phyloP scores from a whole-genome alignment of 2,797 vertebrate species.

The Phoeniculus purpureus region DNA sequence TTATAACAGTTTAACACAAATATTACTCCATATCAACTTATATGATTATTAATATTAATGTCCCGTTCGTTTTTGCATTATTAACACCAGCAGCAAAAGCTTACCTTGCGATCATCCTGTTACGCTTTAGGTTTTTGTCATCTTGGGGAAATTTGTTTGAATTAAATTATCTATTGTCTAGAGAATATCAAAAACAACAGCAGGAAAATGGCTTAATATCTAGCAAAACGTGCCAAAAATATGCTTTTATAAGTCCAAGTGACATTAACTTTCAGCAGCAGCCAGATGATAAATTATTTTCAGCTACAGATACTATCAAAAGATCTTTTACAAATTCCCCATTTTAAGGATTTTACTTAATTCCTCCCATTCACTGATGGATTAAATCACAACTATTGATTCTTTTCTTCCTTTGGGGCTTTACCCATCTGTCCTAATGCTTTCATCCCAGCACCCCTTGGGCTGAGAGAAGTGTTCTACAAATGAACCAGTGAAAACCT shows the following conservation, averaged over 20 bases:
- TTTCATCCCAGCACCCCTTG: constrained; percentile 81
- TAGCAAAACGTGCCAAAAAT: constrained; percentile 38
- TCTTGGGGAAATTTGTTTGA: constrained; percentile 60
- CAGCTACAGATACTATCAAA: constrained; percentile 62
- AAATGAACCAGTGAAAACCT: constrained; percentile 86
- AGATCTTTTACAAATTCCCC: constrained; percentile 78
- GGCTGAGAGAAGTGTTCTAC: constrained; percentile 84
- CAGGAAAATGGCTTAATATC: constrained; percentile 46
- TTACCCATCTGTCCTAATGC: constrained; percentile 83
- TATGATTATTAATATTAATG: constrained; percentile 69
- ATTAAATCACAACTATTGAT: constrained; percentile 82
- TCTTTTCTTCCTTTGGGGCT: constrained; percentile 81
- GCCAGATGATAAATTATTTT: constrained; percentile 71
- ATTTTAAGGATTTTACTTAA: constrained; percentile 83
- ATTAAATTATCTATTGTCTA: constrained; percentile 70
- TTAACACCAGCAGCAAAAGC: constrained; percentile 46
- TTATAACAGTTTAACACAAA: constrained; percentile 69
- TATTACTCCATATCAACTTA: constrained; percentile 48
- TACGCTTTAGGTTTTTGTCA: constrained; percentile 55
- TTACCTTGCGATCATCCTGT: constrained; percentile 42
- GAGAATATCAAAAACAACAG: constrained; percentile 56
- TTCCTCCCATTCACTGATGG: constrained; percentile 82
- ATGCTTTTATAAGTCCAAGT: constrained; percentile 45
- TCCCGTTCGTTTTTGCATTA: constrained; percentile 59
- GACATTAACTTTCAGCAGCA: not conserved